A percentile compares a stretch with the other conserved stretches of the same genome.
Conservation (phyloP, 2,888 invertebrate genomes). For the Eupelmus urozonus region DNA sequence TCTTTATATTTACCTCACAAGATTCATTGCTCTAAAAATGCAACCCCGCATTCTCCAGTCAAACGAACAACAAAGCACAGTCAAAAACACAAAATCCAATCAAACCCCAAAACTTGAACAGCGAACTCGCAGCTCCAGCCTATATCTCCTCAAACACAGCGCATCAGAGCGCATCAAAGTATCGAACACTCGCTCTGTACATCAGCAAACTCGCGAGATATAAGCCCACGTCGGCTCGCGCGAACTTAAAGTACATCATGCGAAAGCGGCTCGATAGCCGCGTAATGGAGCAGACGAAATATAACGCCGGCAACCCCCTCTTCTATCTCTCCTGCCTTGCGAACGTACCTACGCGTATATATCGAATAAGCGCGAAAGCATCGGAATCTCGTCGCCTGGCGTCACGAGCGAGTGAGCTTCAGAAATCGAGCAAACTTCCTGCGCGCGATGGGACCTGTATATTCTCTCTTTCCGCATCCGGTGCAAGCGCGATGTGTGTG, state of each 20-base stretch:
- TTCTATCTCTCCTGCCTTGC: no score
- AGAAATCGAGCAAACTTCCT: constrained; percentile 53
- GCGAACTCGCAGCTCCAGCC: no score
- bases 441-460: constrained; percentile 25
- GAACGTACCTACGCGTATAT: not conserved
- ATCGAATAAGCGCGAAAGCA: constrained; percentile 40
- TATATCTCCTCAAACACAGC: no score
- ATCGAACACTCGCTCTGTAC: not conserved
- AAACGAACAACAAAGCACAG: no score
- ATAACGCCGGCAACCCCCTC: not conserved
- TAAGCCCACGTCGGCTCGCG: not conserved
- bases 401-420: constrained; percentile 42
- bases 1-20: no score
- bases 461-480: constrained; percentile 44
- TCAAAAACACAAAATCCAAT: no score
- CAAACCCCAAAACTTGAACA: no score
- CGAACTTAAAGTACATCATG: constrained; percentile 23
- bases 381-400: constrained; percentile 47
- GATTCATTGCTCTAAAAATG: no score
- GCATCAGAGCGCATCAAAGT: constrained; percentile 24
- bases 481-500: not conserved
- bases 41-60: no score
- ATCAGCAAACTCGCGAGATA: constrained; percentile 11
- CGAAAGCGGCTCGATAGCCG: constrained; percentile 19
- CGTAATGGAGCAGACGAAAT: not conserved